Conservation (phyloP, 2,797 vertebrate species). For the Garrulus glandarius region DNA sequence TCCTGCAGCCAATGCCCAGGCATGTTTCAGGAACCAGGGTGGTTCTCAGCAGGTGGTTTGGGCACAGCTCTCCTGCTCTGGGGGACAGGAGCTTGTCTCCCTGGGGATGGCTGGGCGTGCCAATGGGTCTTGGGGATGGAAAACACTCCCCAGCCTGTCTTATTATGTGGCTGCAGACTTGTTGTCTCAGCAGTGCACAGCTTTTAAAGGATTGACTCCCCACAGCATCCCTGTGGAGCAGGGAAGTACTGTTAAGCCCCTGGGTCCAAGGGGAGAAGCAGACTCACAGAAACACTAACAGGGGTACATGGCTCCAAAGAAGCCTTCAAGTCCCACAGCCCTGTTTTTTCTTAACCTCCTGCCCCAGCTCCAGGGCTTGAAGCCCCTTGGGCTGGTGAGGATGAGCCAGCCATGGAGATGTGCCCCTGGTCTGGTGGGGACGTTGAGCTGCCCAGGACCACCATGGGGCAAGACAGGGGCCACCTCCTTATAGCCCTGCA, state of each 20-base stretch:
- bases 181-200: neutral
- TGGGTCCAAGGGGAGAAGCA: neutral
- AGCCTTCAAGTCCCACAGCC: neutral
- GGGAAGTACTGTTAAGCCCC: neutral
- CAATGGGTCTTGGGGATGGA: neutral
- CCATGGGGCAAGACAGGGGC: rapidly evolving
- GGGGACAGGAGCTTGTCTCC: neutral
- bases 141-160: neutral
- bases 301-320: neutral
- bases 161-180: neutral
- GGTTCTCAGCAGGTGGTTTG: neutral
- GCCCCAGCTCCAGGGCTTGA: neutral
- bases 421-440: neutral
- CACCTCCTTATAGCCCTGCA: neutral
- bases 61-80: neutral
- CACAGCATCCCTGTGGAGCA: neutral
- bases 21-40: neutral
- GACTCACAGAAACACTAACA: neutral
- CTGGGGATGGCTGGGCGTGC: neutral
- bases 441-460: neutral
- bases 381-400: neutral
- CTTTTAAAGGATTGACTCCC: neutral
- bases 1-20: neutral
- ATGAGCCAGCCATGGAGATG: neutral
- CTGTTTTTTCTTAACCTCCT: neutral